Evolutionary conservation across 2,888 invertebrate species (phyloP).

Genomic region (Anthoptus insignis): DNA sequence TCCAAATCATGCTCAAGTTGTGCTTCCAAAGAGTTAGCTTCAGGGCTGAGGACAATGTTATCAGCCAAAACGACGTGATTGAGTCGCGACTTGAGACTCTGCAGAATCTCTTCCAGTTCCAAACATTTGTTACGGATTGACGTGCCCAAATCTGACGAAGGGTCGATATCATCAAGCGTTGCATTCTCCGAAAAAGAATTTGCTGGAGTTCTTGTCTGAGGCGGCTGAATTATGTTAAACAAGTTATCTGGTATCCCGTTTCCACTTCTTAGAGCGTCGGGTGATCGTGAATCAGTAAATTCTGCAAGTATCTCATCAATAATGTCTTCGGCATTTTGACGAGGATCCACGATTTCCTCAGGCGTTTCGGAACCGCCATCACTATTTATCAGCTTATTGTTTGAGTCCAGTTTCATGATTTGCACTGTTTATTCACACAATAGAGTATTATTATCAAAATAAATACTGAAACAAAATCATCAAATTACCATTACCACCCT

Average conservation of each 20-base stretch:
- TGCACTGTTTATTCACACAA: slow-evolving; percentile 47
- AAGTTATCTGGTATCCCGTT: slow-evolving; percentile 74
- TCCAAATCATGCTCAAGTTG: slow-evolving; percentile 83
- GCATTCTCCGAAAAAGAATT: slow-evolving; percentile 79
- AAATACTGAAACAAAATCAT: slow-evolving; percentile 54
- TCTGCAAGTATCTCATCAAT: slow-evolving; percentile 83
- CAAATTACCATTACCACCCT: background rate
- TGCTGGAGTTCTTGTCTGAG: slow-evolving; percentile 78
- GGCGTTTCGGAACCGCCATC: slow-evolving; percentile 76
- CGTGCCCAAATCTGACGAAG: slow-evolving; percentile 79
- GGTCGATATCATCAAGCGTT: slow-evolving; percentile 81
- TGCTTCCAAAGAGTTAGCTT: slow-evolving; percentile 80
- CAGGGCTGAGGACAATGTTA: slow-evolving; percentile 82
- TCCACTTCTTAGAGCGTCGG: slow-evolving; percentile 67
- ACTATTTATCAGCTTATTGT: slow-evolving; percentile 81
- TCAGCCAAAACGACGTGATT: slow-evolving; percentile 83
- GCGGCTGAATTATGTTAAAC: slow-evolving; percentile 78
- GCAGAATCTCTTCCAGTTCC: slow-evolving; percentile 83
- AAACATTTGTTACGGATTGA: slow-evolving; percentile 83
- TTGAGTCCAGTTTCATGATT: slow-evolving; percentile 83
- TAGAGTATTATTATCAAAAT: slow-evolving; percentile 70
- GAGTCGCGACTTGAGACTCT: slow-evolving; percentile 80
- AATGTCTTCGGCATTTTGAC: slow-evolving; percentile 82
- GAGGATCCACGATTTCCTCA: slow-evolving; percentile 76
- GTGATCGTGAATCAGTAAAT: slow-evolving; percentile 76